These are phyloP conservation scores for Anagyrus pseudococci DNA, from an alignment of 2,888 invertebrate species.

Conservation along the genomic window DNA sequence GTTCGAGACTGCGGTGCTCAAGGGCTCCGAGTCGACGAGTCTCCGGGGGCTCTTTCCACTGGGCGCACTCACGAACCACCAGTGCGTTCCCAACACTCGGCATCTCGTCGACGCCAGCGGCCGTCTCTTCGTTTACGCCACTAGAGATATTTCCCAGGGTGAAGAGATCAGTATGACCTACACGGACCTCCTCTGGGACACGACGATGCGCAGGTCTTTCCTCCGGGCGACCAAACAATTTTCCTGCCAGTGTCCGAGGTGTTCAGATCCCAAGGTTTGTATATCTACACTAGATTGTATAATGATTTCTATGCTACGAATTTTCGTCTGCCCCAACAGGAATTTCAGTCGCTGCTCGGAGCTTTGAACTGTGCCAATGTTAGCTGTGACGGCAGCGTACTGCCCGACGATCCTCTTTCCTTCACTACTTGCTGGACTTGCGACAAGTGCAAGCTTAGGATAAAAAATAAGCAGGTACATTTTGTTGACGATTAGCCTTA, in stretches of 20 bases:
- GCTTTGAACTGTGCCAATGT: slow-evolving; percentile 67
- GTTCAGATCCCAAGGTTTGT: slow-evolving; percentile 68
- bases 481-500: slow-evolving; percentile 39
- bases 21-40: slow-evolving; percentile 58
- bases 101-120: slow-evolving; percentile 68
- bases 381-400: slow-evolving; percentile 64
- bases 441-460: slow-evolving; percentile 63
- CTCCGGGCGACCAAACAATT: slow-evolving; percentile 74
- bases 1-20: slow-evolving; percentile 67
- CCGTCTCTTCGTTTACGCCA: slow-evolving; percentile 69
- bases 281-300: neutral
- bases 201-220: slow-evolving; percentile 69
- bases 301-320: neutral
- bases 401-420: slow-evolving; percentile 67
- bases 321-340: slow-evolving; percentile 55
- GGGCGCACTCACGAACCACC: slow-evolving; percentile 73
- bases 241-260: slow-evolving; percentile 71
- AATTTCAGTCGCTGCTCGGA: slow-evolving; percentile 69
- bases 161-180: slow-evolving; percentile 73
- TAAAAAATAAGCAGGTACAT: slow-evolving; percentile 64
- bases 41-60: slow-evolving; percentile 73
- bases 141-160: slow-evolving; percentile 67
- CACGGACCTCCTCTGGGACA: slow-evolving; percentile 73
- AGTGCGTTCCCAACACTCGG: slow-evolving; percentile 72
- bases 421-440: slow-evolving; percentile 69